Conservation (phyloP, 2,113 vertebrate species). For the Potamarius usumacintae region DNA sequence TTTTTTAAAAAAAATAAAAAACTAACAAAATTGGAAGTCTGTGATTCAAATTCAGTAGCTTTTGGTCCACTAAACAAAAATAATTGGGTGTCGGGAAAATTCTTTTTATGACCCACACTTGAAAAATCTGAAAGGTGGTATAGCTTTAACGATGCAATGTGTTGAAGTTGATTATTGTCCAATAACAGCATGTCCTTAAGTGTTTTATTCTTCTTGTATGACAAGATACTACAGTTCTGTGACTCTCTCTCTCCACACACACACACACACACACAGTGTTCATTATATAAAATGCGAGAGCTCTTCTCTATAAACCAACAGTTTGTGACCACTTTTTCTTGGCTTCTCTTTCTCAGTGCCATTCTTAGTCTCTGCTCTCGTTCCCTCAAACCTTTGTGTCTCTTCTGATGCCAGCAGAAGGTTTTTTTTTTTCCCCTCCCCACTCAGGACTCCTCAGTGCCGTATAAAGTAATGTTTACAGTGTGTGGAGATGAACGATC, state of each 20-base stretch:
- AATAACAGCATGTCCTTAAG: neutral
- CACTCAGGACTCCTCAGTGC: constrained; percentile 62
- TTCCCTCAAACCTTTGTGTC: constrained; percentile 7
- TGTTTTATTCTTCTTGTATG: neutral
- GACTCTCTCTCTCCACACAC: neutral
- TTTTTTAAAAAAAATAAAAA: too few relatives aligned
- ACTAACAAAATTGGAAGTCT: too few relatives aligned
- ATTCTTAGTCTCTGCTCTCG: neutral
- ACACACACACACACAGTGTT: neutral
- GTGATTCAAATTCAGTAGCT: too few relatives aligned
- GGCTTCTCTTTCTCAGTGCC: constrained; percentile 4
- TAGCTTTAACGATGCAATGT: too few relatives aligned
- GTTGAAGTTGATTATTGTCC: neutral
- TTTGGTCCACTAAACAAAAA: too few relatives aligned
- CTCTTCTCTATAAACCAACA: neutral
- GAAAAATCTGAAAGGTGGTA: too few relatives aligned
- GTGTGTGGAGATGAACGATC: constrained; percentile 49
- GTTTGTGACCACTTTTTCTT: neutral
- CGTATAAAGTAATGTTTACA: constrained; percentile 73
- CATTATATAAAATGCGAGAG: neutral
- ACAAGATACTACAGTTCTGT: neutral
- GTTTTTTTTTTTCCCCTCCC: constrained; percentile 36
- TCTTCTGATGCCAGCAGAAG: constrained; percentile 47
- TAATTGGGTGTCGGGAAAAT: too few relatives aligned
- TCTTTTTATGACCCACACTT: too few relatives aligned